These are phyloP conservation scores for Teleiodes luculella DNA, from an alignment of 2,888 invertebrate genomes.

Conservation along the genomic window DNA sequence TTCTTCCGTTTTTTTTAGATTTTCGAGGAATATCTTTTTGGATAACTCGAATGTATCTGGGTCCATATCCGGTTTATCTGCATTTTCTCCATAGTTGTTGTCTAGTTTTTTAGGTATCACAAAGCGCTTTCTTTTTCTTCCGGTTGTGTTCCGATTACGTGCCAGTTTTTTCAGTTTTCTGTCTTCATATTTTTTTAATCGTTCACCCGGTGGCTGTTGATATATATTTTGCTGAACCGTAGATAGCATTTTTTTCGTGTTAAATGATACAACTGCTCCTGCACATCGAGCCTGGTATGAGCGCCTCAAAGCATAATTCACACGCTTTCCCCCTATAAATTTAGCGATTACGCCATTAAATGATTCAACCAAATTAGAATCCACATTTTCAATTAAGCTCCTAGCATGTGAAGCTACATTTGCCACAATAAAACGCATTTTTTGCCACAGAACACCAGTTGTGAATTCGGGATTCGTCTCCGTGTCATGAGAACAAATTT, in stretches of 20 bases:
- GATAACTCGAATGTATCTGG: conserved; percentile 14
- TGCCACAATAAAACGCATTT: conserved; percentile 11
- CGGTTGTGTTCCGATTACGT: neutral
- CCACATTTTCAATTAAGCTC: conserved; percentile 21
- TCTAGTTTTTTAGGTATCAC: neutral
- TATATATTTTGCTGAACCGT: conserved; percentile 14
- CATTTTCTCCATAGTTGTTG: conserved; percentile 15
- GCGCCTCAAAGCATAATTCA: neutral
- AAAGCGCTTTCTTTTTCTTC: conserved; percentile 4
- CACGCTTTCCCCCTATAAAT: neutral
- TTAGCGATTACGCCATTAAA: conserved; percentile 19
- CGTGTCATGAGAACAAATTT: conserved; percentile 15
- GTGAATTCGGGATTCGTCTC: conserved; percentile 18
- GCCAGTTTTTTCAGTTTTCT: conserved; percentile 1
- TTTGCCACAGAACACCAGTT: conserved; percentile 9
- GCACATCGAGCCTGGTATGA: neutral
- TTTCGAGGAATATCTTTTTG: conserved; percentile 14
- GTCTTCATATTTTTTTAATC: conserved; percentile 7
- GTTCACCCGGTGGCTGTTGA: neutral
- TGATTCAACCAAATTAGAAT: conserved; percentile 18
- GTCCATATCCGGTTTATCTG: conserved; percentile 17
- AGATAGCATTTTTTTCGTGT: conserved; percentile 6
- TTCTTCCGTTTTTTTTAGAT: conserved; percentile 5
- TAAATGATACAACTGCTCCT: neutral
- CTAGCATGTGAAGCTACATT: conserved; percentile 11